Evolutionary conservation across 1,140 invertebrate genomes (phyloP).

Genomic region (Lutraria rhynchaena): DNA sequence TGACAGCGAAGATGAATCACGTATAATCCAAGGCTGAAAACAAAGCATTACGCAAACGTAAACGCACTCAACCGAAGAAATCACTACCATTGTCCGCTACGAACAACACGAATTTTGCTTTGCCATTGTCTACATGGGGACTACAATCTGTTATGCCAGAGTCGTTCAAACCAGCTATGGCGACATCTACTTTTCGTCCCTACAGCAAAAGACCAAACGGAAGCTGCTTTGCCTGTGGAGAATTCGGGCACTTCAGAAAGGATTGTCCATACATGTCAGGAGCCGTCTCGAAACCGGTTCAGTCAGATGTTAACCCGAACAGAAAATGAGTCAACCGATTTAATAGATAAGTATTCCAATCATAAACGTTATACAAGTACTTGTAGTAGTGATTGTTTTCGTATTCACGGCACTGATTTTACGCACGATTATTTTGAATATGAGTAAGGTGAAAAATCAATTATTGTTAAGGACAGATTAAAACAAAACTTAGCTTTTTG

Average conservation of each 20-base stretch:
- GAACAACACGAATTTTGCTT: no score
- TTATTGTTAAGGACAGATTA: constrained; percentile 25
- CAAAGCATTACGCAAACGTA: not conserved
- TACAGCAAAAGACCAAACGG: not conserved
- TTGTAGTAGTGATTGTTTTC: constrained; percentile 5
- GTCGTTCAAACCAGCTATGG: not conserved
- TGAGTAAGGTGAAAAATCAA: not conserved
- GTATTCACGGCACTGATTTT: not conserved
- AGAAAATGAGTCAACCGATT: not conserved
- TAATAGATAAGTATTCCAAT: constrained; percentile 41
- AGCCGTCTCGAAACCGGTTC: not conserved
- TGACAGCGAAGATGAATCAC: no score
- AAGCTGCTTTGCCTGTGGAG: constrained; percentile 14
- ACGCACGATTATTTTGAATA: constrained; percentile 10
- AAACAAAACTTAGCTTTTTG: constrained; percentile 19
- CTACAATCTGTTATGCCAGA: not conserved
- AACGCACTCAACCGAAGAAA: not conserved
- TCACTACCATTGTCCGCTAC: not conserved
- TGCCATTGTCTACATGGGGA: not conserved
- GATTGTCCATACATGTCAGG: constrained; percentile 24
- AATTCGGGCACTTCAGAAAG: constrained; percentile 11
- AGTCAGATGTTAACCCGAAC: not conserved
- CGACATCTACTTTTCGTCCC: constrained; percentile 30
- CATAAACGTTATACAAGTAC: no score
- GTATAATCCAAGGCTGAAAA: not conserved